Evolutionary conservation across 2,797 vertebrate species (phyloP).

Genomic region (Pseudotriccus pelzelni): DNA sequence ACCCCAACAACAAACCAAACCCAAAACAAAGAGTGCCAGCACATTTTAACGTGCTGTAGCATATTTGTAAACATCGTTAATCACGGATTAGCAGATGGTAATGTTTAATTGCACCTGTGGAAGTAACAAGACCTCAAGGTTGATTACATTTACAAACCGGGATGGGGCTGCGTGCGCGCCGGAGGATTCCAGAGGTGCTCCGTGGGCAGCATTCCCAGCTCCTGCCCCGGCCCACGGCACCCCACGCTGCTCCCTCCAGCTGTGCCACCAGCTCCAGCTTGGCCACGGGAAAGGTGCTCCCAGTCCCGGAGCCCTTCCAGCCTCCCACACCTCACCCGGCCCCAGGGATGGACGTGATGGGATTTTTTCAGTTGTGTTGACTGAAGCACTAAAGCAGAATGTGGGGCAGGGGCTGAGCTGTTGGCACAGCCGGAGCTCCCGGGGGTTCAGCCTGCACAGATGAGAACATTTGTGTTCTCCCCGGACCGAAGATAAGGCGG

Average conservation of each 20-base stretch:
- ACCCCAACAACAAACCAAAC: too few relatives aligned
- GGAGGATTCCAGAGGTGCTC: not conserved
- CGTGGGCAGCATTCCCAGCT: not conserved
- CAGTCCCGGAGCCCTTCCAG: not conserved
- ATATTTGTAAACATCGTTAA: conserved; percentile 92
- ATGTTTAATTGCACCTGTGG: conserved; percentile 92
- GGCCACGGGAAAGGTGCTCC: not conserved
- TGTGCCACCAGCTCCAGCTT: rapidly evolving
- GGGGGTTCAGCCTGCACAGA: not conserved
- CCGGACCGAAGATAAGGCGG: not conserved
- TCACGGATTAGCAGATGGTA: conserved; percentile 93
- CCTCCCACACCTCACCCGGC: rapidly evolving
- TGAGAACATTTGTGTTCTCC: not conserved
- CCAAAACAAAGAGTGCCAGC: not conserved
- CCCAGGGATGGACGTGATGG: not conserved
- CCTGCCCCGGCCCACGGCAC: not conserved
- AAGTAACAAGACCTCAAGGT: conserved; percentile 88
- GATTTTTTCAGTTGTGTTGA: not conserved
- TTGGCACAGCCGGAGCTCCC: not conserved
- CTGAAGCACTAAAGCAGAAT: not conserved
- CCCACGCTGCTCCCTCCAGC: not conserved
- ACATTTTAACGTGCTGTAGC: conserved; percentile 66
- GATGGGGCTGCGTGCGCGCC: conserved; percentile 42
- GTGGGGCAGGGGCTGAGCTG: not conserved
- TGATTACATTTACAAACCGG: conserved; percentile 86